Base-by-base conservation (phyloP, 2,888 invertebrate genomes). In the Sturmia bella region DNA sequence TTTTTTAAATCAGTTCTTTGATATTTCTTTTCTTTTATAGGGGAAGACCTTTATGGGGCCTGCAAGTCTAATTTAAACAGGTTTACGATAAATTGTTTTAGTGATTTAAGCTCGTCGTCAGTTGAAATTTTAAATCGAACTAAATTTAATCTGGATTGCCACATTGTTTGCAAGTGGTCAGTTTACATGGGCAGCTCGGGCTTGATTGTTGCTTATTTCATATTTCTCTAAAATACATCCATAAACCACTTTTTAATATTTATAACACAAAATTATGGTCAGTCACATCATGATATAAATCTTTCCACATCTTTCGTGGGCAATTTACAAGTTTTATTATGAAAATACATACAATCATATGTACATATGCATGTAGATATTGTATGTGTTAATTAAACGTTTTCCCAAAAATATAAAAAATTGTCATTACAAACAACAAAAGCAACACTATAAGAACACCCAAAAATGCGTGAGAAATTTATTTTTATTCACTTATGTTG, bases 321-420 rank as follows among this genome's bases (percentile, higher is more conserved):
- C 19, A 41, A 27, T 19, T 32, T 32, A 54, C 15, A 43, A 52
- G 54, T 63, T 50, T 70, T 70, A n/a, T 45, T 73, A 45, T 24
- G 41, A 21, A 59, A 21, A n/a, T 41, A 32, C 32, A 3, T 32
- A 32, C 32, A 32, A 5, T 9, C 32, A 27, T 27, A 6, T 6
- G 27, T 27, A 27, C 27, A 27, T 27, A 27, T 27, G 27, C 27
- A 27, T 32, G 6, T n/a, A n/a, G n/a, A n/a, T 66, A 66, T 57
- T 50, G 50, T 27, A 57, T 70, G 64, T 72, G 48, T 56, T 57
- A n/a, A n/a, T n/a, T 57, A 78, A 82, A 24, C 69, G 69, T 74
- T 78, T 77, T 73, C 77, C 69, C 57, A 74, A 74, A 73, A 54
- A 73, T 27, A 4, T 27, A 27, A 32, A 77, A 68, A 66, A 63